Evolutionary conservation across 2,797 vertebrate species (phyloP).

Genomic region (Enteromius viviparus): DNA sequence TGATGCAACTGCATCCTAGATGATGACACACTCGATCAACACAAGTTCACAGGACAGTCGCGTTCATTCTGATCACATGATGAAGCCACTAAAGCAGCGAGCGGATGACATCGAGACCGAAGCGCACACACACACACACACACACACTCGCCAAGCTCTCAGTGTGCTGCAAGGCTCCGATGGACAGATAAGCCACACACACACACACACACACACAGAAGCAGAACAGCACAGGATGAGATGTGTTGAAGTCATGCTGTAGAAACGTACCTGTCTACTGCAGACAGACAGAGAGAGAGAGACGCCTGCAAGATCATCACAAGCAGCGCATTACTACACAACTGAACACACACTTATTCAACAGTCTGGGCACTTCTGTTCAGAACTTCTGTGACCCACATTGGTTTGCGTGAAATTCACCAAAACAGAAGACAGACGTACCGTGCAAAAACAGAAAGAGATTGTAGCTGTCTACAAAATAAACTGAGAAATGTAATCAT

Average conservation of each 20-base stretch:
- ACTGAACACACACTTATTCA: neutral
- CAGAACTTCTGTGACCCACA: neutral
- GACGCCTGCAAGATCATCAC: conserved; percentile 58
- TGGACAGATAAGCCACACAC: neutral
- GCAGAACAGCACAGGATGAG: neutral
- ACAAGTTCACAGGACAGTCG: neutral
- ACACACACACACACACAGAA: neutral
- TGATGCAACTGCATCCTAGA: neutral
- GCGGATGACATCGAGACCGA: neutral
- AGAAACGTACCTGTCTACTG: conserved; percentile 55
- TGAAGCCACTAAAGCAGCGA: neutral
- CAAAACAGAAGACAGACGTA: too few relatives aligned
- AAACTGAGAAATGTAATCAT: neutral
- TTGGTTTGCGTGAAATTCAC: neutral
- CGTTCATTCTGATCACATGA: conserved; percentile 1
- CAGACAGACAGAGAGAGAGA: conserved; percentile 26
- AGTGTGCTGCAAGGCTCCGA: neutral
- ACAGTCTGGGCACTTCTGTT: too few relatives aligned
- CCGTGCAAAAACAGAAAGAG: too few relatives aligned
- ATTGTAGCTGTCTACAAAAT: neutral
- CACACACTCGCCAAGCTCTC: neutral
- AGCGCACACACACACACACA: neutral
- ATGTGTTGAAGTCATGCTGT: conserved; percentile 1
- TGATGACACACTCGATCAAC: neutral
- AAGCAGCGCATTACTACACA: conserved; percentile 10